Evolutionary conservation across 64 coral and sea anemone genomes (phyloP).

Genomic region (Montipora cactus): DNA sequence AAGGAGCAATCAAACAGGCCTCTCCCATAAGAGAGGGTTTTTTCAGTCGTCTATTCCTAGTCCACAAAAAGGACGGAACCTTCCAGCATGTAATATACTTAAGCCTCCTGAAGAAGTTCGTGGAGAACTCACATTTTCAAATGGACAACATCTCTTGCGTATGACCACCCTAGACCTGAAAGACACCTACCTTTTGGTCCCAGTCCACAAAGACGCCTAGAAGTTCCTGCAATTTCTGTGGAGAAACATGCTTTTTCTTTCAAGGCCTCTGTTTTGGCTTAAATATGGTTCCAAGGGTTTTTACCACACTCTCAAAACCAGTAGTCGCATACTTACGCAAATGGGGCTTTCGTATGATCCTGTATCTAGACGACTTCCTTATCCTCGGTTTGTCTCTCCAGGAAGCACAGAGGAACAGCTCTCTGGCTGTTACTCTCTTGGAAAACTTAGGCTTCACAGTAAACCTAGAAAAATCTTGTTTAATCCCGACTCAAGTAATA

Average conservation of each 20-base stretch:
- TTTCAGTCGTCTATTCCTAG: conserved; percentile 28
- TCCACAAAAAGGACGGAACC: conserved; percentile 54
- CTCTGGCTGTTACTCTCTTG: conserved; percentile 32
- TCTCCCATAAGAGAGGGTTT: background rate
- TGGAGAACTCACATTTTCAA: conserved; percentile 41
- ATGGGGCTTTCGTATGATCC: conserved; percentile 24
- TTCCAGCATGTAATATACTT: conserved; percentile 52
- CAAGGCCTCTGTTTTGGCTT: conserved; percentile 54
- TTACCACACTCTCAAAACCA: conserved; percentile 62
- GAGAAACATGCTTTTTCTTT: conserved; percentile 34
- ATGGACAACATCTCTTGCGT: conserved; percentile 38
- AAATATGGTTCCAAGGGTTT: conserved; percentile 39
- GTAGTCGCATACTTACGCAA: conserved; percentile 10
- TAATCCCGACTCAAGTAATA: background rate
- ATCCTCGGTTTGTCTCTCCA: background rate
- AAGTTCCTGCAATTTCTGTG: conserved; percentile 26
- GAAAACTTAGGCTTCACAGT: conserved; percentile 2
- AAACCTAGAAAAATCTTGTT: background rate
- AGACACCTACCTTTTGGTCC: conserved; percentile 65
- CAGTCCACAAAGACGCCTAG: background rate
- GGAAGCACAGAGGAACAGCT: background rate
- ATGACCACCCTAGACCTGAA: conserved; percentile 70
- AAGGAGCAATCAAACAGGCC: background rate
- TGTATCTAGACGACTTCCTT: conserved; percentile 63
- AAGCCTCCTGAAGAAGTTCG: conserved; percentile 19